Evolutionary conservation across 2,888 invertebrate species (phyloP).

Genomic region (Amphimallon solstitiale): DNA sequence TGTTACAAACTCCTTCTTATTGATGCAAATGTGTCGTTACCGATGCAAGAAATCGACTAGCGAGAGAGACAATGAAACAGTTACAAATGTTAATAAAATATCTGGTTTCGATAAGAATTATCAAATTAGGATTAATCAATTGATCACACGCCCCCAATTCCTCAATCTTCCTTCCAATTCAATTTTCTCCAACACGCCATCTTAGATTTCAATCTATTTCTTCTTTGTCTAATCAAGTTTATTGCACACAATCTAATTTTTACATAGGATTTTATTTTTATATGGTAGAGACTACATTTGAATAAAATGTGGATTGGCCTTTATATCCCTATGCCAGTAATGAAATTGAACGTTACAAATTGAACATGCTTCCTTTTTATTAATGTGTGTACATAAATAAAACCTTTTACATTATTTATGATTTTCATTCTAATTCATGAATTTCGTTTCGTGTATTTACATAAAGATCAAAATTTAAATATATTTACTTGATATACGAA

Average conservation of each 20-base stretch:
- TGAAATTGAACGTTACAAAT: slow-evolving; percentile 22
- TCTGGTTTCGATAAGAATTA: slow-evolving; percentile 29
- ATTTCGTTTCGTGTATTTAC: slow-evolving; percentile 15
- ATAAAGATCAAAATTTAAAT: slow-evolving; percentile 29
- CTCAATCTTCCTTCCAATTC: neutral
- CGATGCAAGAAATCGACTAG: slow-evolving; percentile 42
- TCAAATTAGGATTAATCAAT: slow-evolving; percentile 33
- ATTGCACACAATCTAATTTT: slow-evolving; percentile 26
- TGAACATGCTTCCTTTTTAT: slow-evolving; percentile 18
- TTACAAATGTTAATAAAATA: slow-evolving; percentile 21
- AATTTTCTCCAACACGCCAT: neutral
- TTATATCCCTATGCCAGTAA: neutral
- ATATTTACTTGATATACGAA: neutral
- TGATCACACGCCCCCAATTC: slow-evolving; percentile 17
- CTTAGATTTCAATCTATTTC: slow-evolving; percentile 2
- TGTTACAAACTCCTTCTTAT: slow-evolving; percentile 42
- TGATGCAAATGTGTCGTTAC: slow-evolving; percentile 44
- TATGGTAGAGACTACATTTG: neutral
- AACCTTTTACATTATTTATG: slow-evolving; percentile 24
- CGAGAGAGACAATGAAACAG: slow-evolving; percentile 8
- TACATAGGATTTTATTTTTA: slow-evolving; percentile 13
- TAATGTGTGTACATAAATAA: neutral
- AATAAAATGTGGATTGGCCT: neutral
- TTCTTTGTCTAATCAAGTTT: slow-evolving; percentile 13
- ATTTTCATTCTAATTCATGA: slow-evolving; percentile 29